Evolutionary conservation across 2,113 vertebrate species (phyloP).

Genomic region (Numida meleagris): DNA sequence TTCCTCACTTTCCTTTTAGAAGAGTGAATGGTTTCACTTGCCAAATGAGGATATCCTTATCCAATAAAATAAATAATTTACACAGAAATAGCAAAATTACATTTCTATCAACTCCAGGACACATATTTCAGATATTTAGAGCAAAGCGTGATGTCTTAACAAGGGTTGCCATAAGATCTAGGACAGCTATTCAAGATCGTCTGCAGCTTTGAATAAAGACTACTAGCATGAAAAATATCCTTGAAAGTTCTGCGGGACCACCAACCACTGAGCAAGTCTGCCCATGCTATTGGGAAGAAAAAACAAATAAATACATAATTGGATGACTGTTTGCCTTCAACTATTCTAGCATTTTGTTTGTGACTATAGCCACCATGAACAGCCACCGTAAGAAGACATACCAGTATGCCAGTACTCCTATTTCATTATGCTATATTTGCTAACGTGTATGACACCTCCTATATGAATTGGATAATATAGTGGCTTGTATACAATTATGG

Average conservation of each 20-base stretch:
- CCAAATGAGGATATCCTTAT: not conserved
- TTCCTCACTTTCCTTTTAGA: not conserved
- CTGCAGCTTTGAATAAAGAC: conserved; percentile 30
- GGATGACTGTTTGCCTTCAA: not conserved
- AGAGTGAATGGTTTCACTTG: not conserved
- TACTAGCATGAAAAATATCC: not conserved
- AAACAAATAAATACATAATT: conserved; percentile 4
- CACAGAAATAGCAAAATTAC: not conserved
- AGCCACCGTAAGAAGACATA: not conserved
- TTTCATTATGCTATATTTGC: not conserved
- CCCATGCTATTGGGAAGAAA: not conserved
- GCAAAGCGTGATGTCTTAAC: not conserved
- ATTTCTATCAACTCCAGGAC: not conserved
- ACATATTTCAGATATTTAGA: conserved; percentile 13
- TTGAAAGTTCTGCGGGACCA: not conserved
- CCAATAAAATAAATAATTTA: not conserved
- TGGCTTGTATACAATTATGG: not conserved
- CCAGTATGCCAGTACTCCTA: not conserved
- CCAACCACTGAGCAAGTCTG: not conserved
- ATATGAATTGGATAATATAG: fast-evolving
- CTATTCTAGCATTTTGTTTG: not conserved
- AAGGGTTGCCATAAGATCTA: conserved; percentile 18
- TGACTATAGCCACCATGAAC: not conserved
- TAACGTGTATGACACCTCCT: not conserved
- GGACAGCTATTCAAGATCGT: conserved; percentile 28